Conservation (phyloP, 1,140 invertebrate genomes). For the Chironomus striatipennis region DNA sequence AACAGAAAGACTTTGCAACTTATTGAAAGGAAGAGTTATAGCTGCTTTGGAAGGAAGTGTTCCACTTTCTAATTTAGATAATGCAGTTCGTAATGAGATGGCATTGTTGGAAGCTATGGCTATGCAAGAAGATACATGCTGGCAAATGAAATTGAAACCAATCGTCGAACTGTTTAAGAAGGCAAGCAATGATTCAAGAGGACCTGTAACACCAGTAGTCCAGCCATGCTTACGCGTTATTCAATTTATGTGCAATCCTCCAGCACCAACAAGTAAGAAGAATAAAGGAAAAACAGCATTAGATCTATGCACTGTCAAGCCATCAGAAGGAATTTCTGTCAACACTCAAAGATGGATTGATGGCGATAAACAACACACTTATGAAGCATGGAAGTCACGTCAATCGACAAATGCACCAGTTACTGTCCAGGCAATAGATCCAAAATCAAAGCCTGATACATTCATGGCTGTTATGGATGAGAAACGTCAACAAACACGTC, state of each 20-base stretch:
- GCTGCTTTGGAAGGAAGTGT: conserved; percentile 55
- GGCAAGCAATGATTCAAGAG: conserved; percentile 45
- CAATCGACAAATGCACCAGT: conserved; percentile 31
- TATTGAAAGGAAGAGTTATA: conserved; percentile 75
- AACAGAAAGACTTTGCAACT: conserved; percentile 73
- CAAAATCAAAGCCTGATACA: conserved; percentile 26
- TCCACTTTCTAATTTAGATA: conserved; percentile 57
- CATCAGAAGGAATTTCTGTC: conserved; percentile 55
- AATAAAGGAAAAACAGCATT: conserved; percentile 41
- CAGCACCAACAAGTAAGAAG: conserved; percentile 47
- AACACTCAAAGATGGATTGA: conserved; percentile 67
- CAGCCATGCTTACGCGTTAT: conserved; percentile 76
- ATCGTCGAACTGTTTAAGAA: conserved; percentile 78
- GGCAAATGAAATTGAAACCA: conserved; percentile 86
- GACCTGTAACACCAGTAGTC: conserved; percentile 35
- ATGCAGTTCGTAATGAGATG: conserved; percentile 78
- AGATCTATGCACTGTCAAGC: conserved; percentile 44
- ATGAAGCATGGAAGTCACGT: conserved; percentile 53
- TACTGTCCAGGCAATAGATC: not conserved
- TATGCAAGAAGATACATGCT: conserved; percentile 88
- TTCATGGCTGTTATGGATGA: conserved; percentile 27
- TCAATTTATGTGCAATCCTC: conserved; percentile 65
- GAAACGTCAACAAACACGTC: conserved; percentile 40
- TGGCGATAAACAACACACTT: conserved; percentile 63
- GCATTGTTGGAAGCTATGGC: conserved; percentile 77